Conservation (phyloP, 2,888 invertebrate species). For the Acronicta psi region DNA sequence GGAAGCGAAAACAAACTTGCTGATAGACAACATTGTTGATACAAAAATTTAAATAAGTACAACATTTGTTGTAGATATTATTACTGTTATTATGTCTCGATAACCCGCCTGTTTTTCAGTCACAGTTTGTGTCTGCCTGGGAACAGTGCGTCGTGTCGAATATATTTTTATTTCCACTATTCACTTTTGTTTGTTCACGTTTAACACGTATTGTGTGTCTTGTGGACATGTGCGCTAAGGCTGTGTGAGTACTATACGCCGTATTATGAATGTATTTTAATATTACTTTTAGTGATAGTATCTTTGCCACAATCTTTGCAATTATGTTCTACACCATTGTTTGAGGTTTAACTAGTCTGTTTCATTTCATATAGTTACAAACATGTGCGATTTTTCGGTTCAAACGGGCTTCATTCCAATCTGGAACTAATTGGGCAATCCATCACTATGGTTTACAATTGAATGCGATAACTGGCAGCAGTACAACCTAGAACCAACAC, state of each 20-base stretch:
- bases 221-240: slow-evolving; percentile 67
- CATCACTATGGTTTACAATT: not conserved
- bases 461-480: not conserved
- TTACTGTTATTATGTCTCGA: slow-evolving; percentile 51
- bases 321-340: not conserved
- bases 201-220: slow-evolving; percentile 39
- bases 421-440: not conserved
- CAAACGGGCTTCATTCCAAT: not conserved
- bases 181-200: slow-evolving; percentile 50
- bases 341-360: not conserved
- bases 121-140: slow-evolving; percentile 59
- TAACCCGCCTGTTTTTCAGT: slow-evolving; percentile 71
- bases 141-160: slow-evolving; percentile 60
- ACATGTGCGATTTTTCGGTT: no score
- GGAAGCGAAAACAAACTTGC: slow-evolving; percentile 41
- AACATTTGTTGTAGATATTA: slow-evolving; percentile 29
- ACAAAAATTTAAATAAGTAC: slow-evolving; percentile 47
- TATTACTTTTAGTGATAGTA: not conserved
- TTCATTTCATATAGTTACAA: no score
- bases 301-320: not conserved
- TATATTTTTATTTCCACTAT: slow-evolving; percentile 60
- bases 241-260: slow-evolving; percentile 63
- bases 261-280: slow-evolving; percentile 10
- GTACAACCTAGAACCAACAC: not conserved
- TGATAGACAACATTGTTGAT: slow-evolving; percentile 48